Percentiles rank a stretch among this genome's conserved stretches.
Evolutionary conservation across 2,888 invertebrate species (phyloP).

Genomic region (Plebejus argus): DNA sequence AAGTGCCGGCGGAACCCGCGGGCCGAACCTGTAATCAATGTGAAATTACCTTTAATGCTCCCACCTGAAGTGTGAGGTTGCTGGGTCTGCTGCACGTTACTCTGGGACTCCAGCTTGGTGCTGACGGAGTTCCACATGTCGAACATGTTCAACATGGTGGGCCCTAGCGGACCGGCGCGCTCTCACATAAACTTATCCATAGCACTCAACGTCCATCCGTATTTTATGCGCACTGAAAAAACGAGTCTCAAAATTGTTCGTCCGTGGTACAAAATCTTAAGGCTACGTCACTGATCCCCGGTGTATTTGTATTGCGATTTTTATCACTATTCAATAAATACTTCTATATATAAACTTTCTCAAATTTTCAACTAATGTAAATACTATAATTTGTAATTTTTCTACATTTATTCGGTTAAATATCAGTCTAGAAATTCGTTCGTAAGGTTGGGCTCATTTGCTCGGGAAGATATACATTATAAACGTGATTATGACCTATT

Average conservation of each 20-base stretch:
- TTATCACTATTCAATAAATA: conserved; percentile 55
- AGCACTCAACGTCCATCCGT: conserved; percentile 54
- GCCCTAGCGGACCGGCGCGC: conserved; percentile 45
- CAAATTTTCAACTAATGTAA: conserved; percentile 81
- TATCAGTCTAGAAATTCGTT: conserved; percentile 81
- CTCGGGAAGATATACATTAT: conserved; percentile 60
- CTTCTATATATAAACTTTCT: conserved; percentile 72
- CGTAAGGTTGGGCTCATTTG: conserved; percentile 72
- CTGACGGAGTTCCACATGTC: conserved; percentile 91
- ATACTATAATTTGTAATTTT: conserved; percentile 68
- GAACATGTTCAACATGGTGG: conserved; percentile 85
- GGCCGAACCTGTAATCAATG: conserved; percentile 52
- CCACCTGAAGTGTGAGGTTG: conserved; percentile 90
- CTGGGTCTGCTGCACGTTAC: conserved; percentile 83
- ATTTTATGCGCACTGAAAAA: conserved; percentile 55
- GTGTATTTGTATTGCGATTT: conserved; percentile 60
- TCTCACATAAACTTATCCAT: conserved; percentile 55
- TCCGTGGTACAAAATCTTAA: conserved; percentile 69
- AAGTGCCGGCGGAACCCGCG: conserved; percentile 28
- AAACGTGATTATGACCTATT: conserved; percentile 54
- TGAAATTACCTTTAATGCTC: conserved; percentile 89
- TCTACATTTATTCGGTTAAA: conserved; percentile 69
- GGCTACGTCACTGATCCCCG: conserved; percentile 76
- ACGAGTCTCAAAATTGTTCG: conserved; percentile 68
- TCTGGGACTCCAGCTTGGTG: conserved; percentile 86